Conservation (phyloP, 1,140 invertebrate genomes). For the Cheumatopsyche charites region DNA sequence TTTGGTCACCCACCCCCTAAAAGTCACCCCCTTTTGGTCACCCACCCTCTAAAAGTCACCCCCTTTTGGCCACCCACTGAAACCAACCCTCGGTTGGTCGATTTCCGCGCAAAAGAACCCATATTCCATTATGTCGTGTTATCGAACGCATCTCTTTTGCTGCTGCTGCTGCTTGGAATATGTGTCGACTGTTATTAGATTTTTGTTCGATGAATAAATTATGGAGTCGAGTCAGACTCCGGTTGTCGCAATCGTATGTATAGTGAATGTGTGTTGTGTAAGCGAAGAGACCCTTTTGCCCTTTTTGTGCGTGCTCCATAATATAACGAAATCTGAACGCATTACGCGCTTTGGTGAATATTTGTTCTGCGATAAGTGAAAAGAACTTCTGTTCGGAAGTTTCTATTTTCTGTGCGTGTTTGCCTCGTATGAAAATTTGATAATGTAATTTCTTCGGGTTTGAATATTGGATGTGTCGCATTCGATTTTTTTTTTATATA, state of each 20-base stretch:
- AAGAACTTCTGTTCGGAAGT: too few species aligned
- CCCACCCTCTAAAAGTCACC: constrained; percentile 4
- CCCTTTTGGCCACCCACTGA: background rate
- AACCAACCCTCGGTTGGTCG: constrained; percentile 3
- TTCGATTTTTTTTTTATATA: too few species aligned
- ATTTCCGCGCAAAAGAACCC: constrained; percentile 27
- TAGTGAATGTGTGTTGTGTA: background rate
- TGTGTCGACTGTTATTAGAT: constrained; percentile 42
- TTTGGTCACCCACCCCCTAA: background rate
- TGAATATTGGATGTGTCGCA: too few species aligned
- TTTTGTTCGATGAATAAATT: constrained; percentile 47
- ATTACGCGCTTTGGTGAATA: too few species aligned
- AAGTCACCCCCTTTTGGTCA: too few species aligned
- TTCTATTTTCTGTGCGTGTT: too few species aligned
- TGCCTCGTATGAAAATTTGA: too few species aligned
- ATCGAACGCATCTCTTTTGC: constrained; percentile 19
- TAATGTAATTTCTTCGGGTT: too few species aligned
- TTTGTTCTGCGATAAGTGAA: too few species aligned
- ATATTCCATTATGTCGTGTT: constrained; percentile 39
- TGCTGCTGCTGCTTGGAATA: constrained; percentile 31
- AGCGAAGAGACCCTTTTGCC: constrained; percentile 6
- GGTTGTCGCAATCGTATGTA: background rate
- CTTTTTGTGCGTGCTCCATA: background rate
- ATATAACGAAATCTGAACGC: too few species aligned
- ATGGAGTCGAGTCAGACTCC: constrained; percentile 22